These are phyloP conservation scores for Creontiades dilutus DNA, from an alignment of 2,888 invertebrate species.

Conservation along the genomic window DNA sequence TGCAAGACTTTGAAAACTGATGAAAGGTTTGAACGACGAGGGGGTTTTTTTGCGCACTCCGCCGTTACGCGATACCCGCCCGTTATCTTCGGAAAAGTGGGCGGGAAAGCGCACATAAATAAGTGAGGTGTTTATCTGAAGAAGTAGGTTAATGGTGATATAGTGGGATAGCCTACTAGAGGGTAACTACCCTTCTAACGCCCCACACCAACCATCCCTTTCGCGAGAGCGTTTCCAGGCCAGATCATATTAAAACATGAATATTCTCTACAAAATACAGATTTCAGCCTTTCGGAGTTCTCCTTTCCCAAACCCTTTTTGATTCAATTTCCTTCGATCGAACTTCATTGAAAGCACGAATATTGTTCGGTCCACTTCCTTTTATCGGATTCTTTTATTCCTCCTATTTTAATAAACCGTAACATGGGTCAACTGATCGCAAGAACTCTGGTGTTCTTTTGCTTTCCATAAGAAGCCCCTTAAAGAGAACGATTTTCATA, in stretches of 20 bases:
- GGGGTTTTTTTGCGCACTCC: not conserved
- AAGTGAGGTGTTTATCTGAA: constrained; percentile 63
- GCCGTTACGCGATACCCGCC: not conserved
- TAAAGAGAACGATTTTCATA: not conserved
- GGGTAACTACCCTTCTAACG: not conserved
- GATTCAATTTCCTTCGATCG: not conserved
- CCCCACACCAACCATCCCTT: not conserved
- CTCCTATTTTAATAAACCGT: not conserved
- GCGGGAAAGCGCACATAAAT: constrained; percentile 32
- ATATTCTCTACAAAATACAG: not conserved
- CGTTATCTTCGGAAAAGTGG: constrained; percentile 40
- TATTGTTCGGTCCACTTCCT: constrained; percentile 9
- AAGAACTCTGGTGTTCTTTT: not conserved
- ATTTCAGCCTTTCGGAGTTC: not conserved
- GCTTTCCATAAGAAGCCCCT: not conserved
- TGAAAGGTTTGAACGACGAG: constrained; percentile 35
- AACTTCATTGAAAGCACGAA: not conserved
- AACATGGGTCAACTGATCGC: not conserved
- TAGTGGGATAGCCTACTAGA: constrained; percentile 36
- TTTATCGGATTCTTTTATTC: not conserved
- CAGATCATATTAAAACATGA: constrained; percentile 19
- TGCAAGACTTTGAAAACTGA: constrained; percentile 32
- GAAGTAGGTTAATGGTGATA: constrained; percentile 63
- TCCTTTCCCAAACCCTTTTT: not conserved
- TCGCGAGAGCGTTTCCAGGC: not conserved